Evolutionary conservation across 2,797 vertebrate species (phyloP), one percentile per base, ranked within the genome.

Genomic region (Tarsius wallacei): DNA sequence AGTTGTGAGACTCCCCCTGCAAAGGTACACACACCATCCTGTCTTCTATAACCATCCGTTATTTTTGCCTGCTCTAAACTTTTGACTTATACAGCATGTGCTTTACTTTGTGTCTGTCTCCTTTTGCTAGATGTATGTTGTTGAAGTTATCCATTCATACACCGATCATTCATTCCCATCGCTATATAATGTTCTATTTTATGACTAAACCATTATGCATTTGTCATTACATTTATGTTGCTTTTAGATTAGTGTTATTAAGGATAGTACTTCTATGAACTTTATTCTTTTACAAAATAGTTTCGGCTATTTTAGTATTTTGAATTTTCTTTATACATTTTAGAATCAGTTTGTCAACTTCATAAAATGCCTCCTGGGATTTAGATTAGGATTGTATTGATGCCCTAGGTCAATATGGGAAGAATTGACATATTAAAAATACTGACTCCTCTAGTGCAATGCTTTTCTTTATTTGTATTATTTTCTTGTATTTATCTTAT

Each of bases 311-410:
- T 71, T 19, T n/a, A 76, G 26, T 31, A 8, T 84, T 64, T 73
- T 71, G 28, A 14, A 71, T 77, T 61, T 74, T 94, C 49, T 66
- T 33, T 84, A 51, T 22, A 94, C 59, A 47, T 42, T 78, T 94
- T 73, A 66, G 26, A 73, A 49, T 80, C 47, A 89, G 26, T 6
- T 66, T 33, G 24, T 66, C 36, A 89, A 26, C 26, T 83, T 2
- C 26, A 91, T 77, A 76, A 70, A 80, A 55, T 61, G 13, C 14
- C 24, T 66, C 3, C 36, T 68, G 22, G 47, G 31, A 28, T 61
- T 82, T 82, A 49, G 3, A n/a, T 33, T 74, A 33, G 15, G 57
- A 16, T 49, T 82, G 7, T 70, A n/a, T n/a, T 63, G 33, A 61
- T 63, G 61, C 9, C 59, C 0, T 55, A 61, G 66, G 63, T 76